Evolutionary conservation across 2,797 vertebrate genomes (phyloP).

Genomic region (Dendrocincla tyrannina): DNA sequence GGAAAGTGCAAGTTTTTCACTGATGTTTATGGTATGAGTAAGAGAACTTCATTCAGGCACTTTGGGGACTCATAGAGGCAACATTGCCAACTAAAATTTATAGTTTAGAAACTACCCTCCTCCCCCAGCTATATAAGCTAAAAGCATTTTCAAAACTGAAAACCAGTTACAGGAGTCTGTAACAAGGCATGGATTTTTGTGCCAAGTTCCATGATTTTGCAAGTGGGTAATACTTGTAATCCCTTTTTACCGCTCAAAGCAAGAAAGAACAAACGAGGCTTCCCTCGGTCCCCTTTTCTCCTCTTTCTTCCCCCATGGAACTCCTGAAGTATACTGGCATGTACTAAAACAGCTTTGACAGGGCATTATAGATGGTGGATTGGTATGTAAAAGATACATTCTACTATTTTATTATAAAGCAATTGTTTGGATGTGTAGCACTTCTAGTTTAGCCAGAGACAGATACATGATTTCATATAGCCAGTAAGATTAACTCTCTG

Average conservation of each 20-base stretch:
- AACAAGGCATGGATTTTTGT: background rate
- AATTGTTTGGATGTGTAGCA: slow-evolving; percentile 17
- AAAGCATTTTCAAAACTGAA: background rate
- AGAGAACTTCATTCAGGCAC: background rate
- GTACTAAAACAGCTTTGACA: background rate
- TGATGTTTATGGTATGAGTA: background rate
- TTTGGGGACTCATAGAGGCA: background rate
- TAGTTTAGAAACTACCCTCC: background rate
- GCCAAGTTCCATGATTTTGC: background rate
- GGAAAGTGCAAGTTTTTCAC: background rate
- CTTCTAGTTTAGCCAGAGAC: slow-evolving; percentile 2
- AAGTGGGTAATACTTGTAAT: background rate
- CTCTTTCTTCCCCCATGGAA: background rate
- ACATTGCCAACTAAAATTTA: background rate
- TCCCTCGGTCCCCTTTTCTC: fast-evolving
- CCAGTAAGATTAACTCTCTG: background rate
- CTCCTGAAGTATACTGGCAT: background rate
- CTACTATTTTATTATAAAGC: slow-evolving; percentile 26
- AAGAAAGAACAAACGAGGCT: background rate
- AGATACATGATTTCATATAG: background rate
- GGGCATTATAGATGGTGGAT: background rate
- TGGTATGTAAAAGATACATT: background rate
- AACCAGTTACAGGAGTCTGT: background rate
- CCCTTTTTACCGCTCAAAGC: background rate
- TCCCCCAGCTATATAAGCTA: background rate